These are phyloP conservation scores for Actinopyga echinites DNA, from an alignment of 53 echinoderm and acorn worm species.

Conservation along the genomic window DNA sequence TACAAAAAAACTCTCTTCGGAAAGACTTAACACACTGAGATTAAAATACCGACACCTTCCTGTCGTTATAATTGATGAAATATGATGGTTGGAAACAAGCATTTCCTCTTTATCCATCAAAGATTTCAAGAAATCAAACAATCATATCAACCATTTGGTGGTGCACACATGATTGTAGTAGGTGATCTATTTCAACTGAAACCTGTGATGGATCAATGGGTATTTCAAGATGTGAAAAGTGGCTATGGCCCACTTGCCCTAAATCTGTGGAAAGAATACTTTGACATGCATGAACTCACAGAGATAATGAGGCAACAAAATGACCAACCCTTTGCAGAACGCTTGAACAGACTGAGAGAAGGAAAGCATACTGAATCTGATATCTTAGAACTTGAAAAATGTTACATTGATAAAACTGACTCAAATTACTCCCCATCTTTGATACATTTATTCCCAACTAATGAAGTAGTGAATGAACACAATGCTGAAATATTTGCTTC, in stretches of 20 bases:
- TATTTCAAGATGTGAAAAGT: conserved; percentile 24
- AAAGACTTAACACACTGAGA: conserved; percentile 23
- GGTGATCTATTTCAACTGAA: conserved; percentile 46
- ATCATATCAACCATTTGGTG: conserved; percentile 3
- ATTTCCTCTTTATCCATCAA: conserved; percentile 30
- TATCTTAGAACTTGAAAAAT: not conserved
- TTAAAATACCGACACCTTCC: conserved; percentile 10
- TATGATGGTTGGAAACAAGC: conserved; percentile 51
- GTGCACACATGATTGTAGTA: conserved; percentile 28
- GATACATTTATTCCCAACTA: conserved; percentile 31
- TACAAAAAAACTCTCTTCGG: conserved; percentile 26
- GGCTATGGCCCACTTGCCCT: conserved; percentile 32
- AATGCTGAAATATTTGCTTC: not conserved
- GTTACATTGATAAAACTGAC: not conserved
- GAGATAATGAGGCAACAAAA: conserved; percentile 38
- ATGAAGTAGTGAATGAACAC: conserved; percentile 18
- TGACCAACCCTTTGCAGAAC: conserved; percentile 40
- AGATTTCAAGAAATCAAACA: conserved; percentile 5
- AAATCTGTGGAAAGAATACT: conserved; percentile 25
- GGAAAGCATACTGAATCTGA: conserved; percentile 1
- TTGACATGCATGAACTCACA: not conserved
- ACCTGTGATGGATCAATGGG: conserved; percentile 56
- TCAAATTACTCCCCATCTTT: not conserved
- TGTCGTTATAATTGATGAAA: conserved; percentile 54
- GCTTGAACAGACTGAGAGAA: conserved; percentile 7